Evolutionary conservation across 2,797 vertebrate species (phyloP), one percentile per base, ranked within the genome.

Genomic region (Tolypeutes matacus): DNA sequence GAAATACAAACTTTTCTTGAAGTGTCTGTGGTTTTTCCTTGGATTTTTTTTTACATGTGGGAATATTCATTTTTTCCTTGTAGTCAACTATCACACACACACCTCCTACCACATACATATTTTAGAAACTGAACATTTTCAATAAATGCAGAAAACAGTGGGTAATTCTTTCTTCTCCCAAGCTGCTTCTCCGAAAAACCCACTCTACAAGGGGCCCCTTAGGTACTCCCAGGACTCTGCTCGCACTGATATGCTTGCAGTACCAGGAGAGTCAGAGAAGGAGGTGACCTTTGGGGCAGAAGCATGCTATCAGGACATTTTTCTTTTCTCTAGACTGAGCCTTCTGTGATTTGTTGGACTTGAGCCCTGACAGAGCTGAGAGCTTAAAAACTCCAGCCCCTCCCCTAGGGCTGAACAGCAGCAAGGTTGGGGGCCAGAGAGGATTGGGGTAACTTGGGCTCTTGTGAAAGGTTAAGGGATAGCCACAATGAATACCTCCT

Each of bases 251-350:
- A n/a, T 34, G 51, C 31, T 69, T 75, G 13, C 27, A 62, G 86
- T 69, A 15, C 31, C 70, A 25, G 46, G 62, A 81, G 60, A 36
- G 42, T 34, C 36, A 31, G 62, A 85, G 62, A 83, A 51, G 60
- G 73, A 70, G 90, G 77, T 34, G 62, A 88, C 13, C 53, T 83
- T 77, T 21, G 31, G 58, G 53, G n/a, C 69, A 64, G 60, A 86
- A 65, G 23, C 86, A 72, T 29, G 7, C 67, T 31, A 27, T 95
- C 84, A 85, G 94, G 53, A 80, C 73, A n/a, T 94, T 91, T 70
- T 87, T 86, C 8, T 67, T 39, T 51, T 88, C 46, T 20, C 34
- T 58, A 46, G 11, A 86, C n/a, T 36, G 64, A 85, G 77, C 72
- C 36, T 80, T 93, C 86, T 92, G 75, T 92, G 81, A 76, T 62